These are phyloP conservation scores for Enteromius radiatus DNA, from an alignment of 2,797 vertebrate species.

Conservation along the genomic window DNA sequence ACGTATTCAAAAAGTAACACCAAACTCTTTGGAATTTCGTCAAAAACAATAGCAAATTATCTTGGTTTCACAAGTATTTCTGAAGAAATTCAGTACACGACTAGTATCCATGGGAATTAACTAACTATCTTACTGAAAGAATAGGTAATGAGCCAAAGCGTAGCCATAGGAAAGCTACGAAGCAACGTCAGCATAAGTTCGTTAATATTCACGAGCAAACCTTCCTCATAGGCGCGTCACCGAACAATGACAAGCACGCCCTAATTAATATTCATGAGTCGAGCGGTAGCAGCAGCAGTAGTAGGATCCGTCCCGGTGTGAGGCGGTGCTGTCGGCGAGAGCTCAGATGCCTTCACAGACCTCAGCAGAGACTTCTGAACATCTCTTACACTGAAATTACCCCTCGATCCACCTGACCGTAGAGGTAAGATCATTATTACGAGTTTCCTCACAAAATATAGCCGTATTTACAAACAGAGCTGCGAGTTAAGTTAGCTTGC, in stretches of 20 bases:
- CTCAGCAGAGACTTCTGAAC: neutral
- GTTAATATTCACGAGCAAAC: conserved; percentile 18
- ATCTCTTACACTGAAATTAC: neutral
- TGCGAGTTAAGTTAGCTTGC: neutral
- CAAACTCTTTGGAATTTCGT: no score
- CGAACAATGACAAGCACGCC: neutral
- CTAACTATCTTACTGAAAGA: no score
- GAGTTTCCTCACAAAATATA: neutral
- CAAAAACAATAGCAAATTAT: no score
- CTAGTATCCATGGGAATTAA: no score
- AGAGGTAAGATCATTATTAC: neutral
- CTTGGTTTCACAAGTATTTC: no score
- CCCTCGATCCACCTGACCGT: neutral
- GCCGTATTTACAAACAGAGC: neutral
- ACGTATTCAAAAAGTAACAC: no score
- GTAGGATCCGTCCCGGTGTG: neutral
- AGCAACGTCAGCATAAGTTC: fast-evolving
- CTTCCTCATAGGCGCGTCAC: neutral
- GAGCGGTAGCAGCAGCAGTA: neutral
- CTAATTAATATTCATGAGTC: conserved; percentile 34
- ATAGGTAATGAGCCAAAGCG: neutral
- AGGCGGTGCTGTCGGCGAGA: conserved; percentile 21
- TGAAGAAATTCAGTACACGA: no score
- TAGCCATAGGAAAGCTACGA: neutral
- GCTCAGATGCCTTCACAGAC: neutral